Conservation (phyloP, 2,888 invertebrate species). For the Dorcus parallelipipedus region DNA sequence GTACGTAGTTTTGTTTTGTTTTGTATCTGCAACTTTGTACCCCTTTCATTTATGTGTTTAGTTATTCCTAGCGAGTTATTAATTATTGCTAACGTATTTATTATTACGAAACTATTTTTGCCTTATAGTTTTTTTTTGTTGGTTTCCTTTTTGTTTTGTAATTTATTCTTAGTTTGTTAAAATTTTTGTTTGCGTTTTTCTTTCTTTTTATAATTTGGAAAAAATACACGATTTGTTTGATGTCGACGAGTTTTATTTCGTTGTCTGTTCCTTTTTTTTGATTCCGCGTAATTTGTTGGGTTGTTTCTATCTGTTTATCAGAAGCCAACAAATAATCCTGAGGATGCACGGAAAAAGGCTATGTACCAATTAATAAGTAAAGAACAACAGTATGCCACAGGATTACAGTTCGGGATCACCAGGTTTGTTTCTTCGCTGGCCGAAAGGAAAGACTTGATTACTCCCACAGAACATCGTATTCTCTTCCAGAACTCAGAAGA, state of each 20-base stretch:
- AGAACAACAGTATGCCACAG: constrained; percentile 76
- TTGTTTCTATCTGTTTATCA: constrained; percentile 20
- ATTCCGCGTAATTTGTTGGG: no score
- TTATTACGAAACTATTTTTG: no score
- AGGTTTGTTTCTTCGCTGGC: constrained; percentile 73
- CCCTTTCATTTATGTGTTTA: background rate
- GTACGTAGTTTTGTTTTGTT: background rate
- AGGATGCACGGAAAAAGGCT: constrained; percentile 64
- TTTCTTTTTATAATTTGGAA: background rate
- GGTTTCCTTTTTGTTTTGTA: constrained; percentile 20
- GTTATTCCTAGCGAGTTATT: no score
- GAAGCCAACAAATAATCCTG: constrained; percentile 48
- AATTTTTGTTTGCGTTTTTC: background rate
- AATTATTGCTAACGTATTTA: no score
- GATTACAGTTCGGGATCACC: constrained; percentile 74
- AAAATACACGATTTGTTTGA: no score
- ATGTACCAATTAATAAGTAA: constrained; percentile 72
- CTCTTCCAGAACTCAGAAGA: constrained; percentile 85
- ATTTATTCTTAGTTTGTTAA: background rate
- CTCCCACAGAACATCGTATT: constrained; percentile 71
- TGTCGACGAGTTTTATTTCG: background rate
- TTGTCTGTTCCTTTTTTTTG: background rate
- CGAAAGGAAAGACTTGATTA: constrained; percentile 73
- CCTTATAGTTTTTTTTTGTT: constrained; percentile 6
- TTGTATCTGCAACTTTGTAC: background rate